Base-by-base conservation (phyloP, 2,888 invertebrate genomes). In the Mayetiola destructor region DNA sequence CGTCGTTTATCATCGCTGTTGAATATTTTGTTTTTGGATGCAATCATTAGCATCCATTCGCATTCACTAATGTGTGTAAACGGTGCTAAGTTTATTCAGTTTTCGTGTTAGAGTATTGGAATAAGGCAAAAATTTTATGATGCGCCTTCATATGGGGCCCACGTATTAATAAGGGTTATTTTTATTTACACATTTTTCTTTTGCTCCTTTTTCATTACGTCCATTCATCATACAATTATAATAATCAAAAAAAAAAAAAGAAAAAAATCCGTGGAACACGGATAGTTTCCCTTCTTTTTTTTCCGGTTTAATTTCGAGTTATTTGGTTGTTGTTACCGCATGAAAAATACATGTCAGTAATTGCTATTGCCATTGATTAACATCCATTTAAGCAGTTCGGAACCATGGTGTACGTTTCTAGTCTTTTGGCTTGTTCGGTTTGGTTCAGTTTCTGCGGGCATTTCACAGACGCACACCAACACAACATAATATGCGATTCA, bases 351-450 rank as follows among this genome's bases (percentile, higher is more conserved):
- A 42, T 23, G 42, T 42, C 42, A 23, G 42, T 23, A 42, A 42
- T 42, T 42, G 42, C 42, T 42, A n/a, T 42, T 42, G 42, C 42
- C 42, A 23, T 42, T 42, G 42, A 42, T 42, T 42, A 42, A 42
- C 42, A 42, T 42, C 42, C 42, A 42, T 42, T 42, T 42, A 12
- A 12, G 32, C 32, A 42, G 21, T 23, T 23, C 23, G 16, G 21
- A 4, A 16, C n/a, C n/a, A 16, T 6, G 37, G 14, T 16, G 37
- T 37, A n/a, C n/a, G 16, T 37, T 6, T 37, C 10, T 4, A 5
- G 16, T 37, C 14, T n/a, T 4, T 36, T 36, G 36, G 6, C 36
- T 36, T 42, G n/a, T n/a, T 40, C 12, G 42, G 23, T 42, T 42
- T 42, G 8, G 32, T 32, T 3, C 20, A 36, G 36, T 14, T 10